Conservation (phyloP, 2,113 vertebrate species). For the Scatophagus argus region DNA sequence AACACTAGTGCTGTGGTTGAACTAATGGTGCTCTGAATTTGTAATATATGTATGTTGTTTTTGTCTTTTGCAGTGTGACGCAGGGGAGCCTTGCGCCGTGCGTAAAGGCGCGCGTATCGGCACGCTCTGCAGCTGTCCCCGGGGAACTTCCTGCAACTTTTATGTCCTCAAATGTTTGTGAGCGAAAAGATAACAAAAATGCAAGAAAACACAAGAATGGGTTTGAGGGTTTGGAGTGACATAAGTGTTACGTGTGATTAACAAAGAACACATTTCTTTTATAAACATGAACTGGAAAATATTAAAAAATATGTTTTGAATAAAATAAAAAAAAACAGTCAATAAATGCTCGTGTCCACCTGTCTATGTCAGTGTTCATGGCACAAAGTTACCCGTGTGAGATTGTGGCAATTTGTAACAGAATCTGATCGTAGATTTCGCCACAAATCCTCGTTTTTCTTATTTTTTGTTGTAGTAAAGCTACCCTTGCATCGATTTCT, state of each 20-base stretch:
- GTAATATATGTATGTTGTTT: not conserved
- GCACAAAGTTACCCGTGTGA: not conserved
- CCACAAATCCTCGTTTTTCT: not conserved
- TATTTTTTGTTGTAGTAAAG: not conserved
- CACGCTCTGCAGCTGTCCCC: conserved; percentile 87
- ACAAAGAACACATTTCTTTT: conserved; percentile 30
- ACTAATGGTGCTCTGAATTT: too few species aligned
- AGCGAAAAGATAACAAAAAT: not conserved
- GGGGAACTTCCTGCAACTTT: conserved; percentile 85
- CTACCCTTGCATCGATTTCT: not conserved
- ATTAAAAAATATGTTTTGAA: not conserved
- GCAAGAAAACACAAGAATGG: not conserved
- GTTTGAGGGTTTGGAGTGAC: not conserved
- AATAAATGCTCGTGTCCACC: not conserved
- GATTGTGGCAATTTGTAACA: not conserved
- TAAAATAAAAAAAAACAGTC: too few species aligned
- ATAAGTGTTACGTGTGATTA: conserved; percentile 12
- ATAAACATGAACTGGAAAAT: not conserved
- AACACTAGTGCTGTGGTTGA: too few species aligned
- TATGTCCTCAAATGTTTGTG: conserved; percentile 87
- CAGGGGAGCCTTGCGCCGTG: conserved; percentile 85
- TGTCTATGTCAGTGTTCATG: not conserved
- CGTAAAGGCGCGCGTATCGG: conserved; percentile 87
- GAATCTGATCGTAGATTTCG: not conserved
- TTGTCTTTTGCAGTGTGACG: conserved; percentile 81